A percentile compares a stretch with the other conserved stretches of the same genome.
Conservation (phyloP, 2,113 vertebrate genomes). For the Lepidiolamprologus cunningtoni region DNA sequence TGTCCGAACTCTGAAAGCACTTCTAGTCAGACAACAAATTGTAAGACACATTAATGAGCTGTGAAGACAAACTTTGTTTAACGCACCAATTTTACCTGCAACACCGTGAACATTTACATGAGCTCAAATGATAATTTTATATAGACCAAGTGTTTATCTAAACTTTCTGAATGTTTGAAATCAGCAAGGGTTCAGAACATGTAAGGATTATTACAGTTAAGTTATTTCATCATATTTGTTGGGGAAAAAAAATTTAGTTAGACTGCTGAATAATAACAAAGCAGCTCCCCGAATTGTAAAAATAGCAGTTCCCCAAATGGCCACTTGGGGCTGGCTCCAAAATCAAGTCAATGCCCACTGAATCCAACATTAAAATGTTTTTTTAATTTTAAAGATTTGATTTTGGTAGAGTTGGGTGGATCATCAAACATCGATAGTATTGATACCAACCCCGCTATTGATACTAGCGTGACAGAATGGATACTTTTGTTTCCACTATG, state of each 20-base stretch:
- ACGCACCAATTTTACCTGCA: neutral
- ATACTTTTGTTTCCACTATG: neutral
- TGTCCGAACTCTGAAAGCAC: neutral
- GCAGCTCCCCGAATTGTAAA: fast-evolving
- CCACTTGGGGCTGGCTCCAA: fast-evolving
- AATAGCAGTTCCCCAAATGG: neutral
- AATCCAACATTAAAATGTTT: neutral
- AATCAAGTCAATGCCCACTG: neutral
- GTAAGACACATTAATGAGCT: slow-evolving; percentile 4
- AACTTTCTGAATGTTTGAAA: neutral
- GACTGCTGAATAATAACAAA: neutral
- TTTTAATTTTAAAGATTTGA: neutral
- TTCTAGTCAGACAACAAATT: neutral
- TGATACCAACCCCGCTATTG: neutral
- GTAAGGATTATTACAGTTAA: neutral
- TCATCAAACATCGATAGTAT: fast-evolving
- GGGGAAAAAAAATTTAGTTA: fast-evolving
- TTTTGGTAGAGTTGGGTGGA: neutral
- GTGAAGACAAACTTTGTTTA: neutral
- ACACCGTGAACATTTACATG: neutral
- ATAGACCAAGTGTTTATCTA: neutral
- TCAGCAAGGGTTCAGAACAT: fast-evolving
- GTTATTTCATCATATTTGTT: neutral
- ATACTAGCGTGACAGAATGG: neutral
- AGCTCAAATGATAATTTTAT: neutral